phyloP scores from a whole-genome alignment of 2,113 vertebrate genomes.

The Panthera uncia region DNA sequence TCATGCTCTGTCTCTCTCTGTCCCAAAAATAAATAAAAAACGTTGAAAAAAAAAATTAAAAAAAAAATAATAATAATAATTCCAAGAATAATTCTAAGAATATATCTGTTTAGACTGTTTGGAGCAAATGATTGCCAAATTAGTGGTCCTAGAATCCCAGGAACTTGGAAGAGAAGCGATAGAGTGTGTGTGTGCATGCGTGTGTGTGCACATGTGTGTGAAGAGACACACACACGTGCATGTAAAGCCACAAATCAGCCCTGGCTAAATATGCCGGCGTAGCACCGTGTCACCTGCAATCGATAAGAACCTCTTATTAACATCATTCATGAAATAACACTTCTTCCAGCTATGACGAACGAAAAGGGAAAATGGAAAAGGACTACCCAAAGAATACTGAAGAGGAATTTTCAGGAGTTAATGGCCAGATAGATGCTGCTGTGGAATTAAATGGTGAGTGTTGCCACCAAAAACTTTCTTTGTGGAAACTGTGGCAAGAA shows the following conservation, averaged over 20 bases:
- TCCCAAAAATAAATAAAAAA: too few species aligned
- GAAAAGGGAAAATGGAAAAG: slow-evolving; percentile 76
- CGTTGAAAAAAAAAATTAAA: too few species aligned
- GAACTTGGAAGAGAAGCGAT: not conserved
- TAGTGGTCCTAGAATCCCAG: not conserved
- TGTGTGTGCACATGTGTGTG: not conserved
- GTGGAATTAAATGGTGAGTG: slow-evolving; percentile 75
- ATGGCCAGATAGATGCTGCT: slow-evolving; percentile 67
- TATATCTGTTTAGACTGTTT: not conserved
- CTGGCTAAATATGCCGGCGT: not conserved
- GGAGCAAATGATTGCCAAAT: not conserved
- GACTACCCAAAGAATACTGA: slow-evolving; percentile 68
- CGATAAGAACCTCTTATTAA: not conserved
- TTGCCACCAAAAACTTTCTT: not conserved
- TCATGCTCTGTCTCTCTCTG: too few species aligned
- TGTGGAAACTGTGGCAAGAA: not conserved
- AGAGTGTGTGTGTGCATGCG: not conserved
- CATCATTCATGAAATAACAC: slow-evolving; percentile 47
- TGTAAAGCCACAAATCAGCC: not conserved
- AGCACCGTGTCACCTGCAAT: not conserved
- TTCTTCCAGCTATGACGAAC: slow-evolving; percentile 71
- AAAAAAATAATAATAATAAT: too few species aligned
- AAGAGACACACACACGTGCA: not conserved
- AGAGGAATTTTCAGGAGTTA: slow-evolving; percentile 79
- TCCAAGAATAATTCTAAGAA: not conserved